Evolutionary conservation across 2,113 vertebrate genomes (phyloP), one percentile per base, ranked within the genome.

Genomic region (Laticauda laticaudata): DNA sequence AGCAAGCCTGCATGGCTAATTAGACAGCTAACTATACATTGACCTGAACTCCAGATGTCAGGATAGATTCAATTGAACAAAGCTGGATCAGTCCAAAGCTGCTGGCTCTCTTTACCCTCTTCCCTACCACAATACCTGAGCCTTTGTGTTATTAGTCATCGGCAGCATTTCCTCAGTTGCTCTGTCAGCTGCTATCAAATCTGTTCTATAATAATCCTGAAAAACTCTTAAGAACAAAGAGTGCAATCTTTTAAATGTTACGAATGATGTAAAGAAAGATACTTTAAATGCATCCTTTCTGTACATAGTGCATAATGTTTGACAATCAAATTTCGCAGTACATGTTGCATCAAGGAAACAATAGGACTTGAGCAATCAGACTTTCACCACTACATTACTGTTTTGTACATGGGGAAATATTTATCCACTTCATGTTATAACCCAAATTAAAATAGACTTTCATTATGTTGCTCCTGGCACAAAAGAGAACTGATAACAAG

Each of bases 151-250:
- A 34, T 54, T 57, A 51, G 69, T 92, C 59, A 89, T 88, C 11
- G 18, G 53, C 81, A 45, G 43, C 57, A 53, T 90, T 91, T 90
- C 91, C 59, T 92, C 88, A 81, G 26, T 23, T 61, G 81, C 24
- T 90, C 64, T 61, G 59, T 94, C 18, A 5, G 24, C 15, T 59
- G 59, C 26, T 48, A 11, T 43, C 75, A 81, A 92, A 92, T 88
- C 85, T 94, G 10, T 57, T 86, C 29, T n/a, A 64, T 10, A 54
- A 94, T 91, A 54, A 94, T 43, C 92, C 2, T 85, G 88, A 85
- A 54, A 55, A 29, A 57, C 15, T 85, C 81, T 59, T 59, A 53
- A 59, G 91, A 54, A 92, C 53, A 88, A 88, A 57, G 10, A 53
- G 56, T 85, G 57, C 61, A 88, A 29, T 64, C 55, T 90, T 91